Evolutionary conservation across 1,140 invertebrate species (phyloP), one percentile per base, ranked within the genome.

Genomic region (Coenobita brevimanus): DNA sequence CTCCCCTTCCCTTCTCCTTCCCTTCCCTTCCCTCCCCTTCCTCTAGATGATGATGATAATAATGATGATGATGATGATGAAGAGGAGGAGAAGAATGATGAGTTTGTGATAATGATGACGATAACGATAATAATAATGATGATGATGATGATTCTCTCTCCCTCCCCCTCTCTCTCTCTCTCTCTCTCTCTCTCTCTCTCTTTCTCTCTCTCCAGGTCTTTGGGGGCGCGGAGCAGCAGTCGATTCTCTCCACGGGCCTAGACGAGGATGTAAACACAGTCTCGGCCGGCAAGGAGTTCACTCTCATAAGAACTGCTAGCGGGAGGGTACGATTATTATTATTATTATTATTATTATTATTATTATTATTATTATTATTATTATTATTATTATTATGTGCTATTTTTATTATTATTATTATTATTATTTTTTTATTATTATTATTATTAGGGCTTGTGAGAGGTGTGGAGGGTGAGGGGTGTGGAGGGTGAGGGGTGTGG

Each of bases 211-310:
- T 6, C 21, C 38, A 90, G 82, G 57, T 82, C 15, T 84, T 89
- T 38, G 90, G 90, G 30, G 88, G 88, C 6, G 67, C 71, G 38
- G 90, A 90, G 57, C 73, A 83, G 82, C 88, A 78, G 30, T 82
- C 46, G 27, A 90, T 57, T 21, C 86, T 90, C 92, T 93, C 90
- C 82, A 92, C 92, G 33, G 95, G 94, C 13, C 94, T 94, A 91
- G 96, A 96, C 89, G 96, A 97, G 91, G 95, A 96, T 92, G 93
- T 95, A 27, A 93, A 93, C 0, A 93, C 92, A 33, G 94, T 97
- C 30, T 93, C 93, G 81, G 94, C 95, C 50, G 97, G 96, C 8
- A 97, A 97, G 92, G 97, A 98, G 91, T 98, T 98, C 93, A 95
- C 94, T 54, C 92, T 98, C 30, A 92, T 98, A 0, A 94, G 95